A percentile compares a stretch with the other conserved stretches of the same genome.
These are phyloP conservation scores for Urocyon cinereoargenteus DNA, from an alignment of 2,797 vertebrate genomes.

Conservation along the genomic window DNA sequence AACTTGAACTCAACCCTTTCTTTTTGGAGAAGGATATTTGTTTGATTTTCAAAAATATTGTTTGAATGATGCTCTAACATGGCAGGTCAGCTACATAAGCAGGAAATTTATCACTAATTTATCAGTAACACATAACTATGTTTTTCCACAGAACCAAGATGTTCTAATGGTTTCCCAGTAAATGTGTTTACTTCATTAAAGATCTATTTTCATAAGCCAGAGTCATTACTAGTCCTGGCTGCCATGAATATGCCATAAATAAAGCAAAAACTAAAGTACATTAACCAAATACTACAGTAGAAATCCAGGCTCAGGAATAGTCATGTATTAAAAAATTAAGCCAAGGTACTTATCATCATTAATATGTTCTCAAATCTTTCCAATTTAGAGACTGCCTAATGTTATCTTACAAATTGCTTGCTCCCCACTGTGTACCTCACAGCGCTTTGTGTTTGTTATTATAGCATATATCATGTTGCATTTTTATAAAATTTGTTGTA, in stretches of 20 bases:
- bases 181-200: slow-evolving; percentile 71
- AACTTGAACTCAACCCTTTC: background rate
- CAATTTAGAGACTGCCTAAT: background rate
- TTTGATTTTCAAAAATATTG: background rate
- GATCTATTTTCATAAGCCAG: slow-evolving; percentile 70
- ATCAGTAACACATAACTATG: slow-evolving; percentile 61
- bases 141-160: slow-evolving; percentile 76
- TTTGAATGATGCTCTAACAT: background rate
- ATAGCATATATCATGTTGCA: background rate
- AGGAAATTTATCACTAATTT: slow-evolving; percentile 60
- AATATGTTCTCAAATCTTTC: slow-evolving; percentile 3
- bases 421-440: background rate
- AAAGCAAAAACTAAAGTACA: slow-evolving; percentile 41
- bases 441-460: background rate
- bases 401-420: background rate
- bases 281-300: slow-evolving; percentile 9
- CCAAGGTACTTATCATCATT: background rate
- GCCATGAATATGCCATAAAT: slow-evolving; percentile 55
- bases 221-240: slow-evolving; percentile 73
- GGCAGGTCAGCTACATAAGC: slow-evolving; percentile 59
- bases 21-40: slow-evolving; percentile 25
- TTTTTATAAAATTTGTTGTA: background rate
- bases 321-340: slow-evolving; percentile 6
- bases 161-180: slow-evolving; percentile 72
- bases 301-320: background rate